phyloP scores from a whole-genome alignment of 2,113 vertebrate genomes.

The Desmodus rotundus region DNA sequence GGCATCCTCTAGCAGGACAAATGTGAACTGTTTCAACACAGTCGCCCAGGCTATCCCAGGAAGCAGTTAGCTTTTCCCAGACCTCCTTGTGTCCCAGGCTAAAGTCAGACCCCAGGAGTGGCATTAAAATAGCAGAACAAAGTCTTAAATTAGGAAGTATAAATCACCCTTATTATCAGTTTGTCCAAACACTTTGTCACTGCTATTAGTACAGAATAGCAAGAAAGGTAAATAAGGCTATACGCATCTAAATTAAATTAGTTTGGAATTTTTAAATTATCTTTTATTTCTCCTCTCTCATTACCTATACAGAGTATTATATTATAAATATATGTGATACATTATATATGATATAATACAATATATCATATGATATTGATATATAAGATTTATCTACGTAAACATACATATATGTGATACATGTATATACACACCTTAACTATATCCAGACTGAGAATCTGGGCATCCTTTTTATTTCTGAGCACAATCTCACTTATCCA shows the following conservation, averaged over 20 bases:
- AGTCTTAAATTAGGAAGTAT: neutral
- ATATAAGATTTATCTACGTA: neutral
- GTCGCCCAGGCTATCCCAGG: neutral
- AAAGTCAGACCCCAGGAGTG: neutral
- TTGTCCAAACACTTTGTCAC: neutral
- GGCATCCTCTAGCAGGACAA: neutral
- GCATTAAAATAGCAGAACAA: neutral
- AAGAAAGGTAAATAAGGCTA: slow-evolving; percentile 38
- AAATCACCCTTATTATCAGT: neutral
- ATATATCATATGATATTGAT: neutral
- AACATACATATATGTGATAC: neutral
- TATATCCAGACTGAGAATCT: neutral
- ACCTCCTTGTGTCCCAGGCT: neutral
- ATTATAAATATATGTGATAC: neutral
- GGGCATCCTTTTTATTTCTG: neutral
- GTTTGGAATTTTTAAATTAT: neutral
- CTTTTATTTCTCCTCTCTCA: neutral
- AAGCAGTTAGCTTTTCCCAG: neutral
- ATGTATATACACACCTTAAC: neutral
- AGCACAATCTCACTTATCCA: slow-evolving; percentile 19
- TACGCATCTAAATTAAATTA: slow-evolving; percentile 8
- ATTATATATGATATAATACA: neutral
- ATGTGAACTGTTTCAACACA: neutral
- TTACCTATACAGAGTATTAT: neutral
- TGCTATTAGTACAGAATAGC: neutral